These are phyloP conservation scores for Ormyrus rosae DNA, from an alignment of 2,888 invertebrate genomes.

Conservation along the genomic window DNA sequence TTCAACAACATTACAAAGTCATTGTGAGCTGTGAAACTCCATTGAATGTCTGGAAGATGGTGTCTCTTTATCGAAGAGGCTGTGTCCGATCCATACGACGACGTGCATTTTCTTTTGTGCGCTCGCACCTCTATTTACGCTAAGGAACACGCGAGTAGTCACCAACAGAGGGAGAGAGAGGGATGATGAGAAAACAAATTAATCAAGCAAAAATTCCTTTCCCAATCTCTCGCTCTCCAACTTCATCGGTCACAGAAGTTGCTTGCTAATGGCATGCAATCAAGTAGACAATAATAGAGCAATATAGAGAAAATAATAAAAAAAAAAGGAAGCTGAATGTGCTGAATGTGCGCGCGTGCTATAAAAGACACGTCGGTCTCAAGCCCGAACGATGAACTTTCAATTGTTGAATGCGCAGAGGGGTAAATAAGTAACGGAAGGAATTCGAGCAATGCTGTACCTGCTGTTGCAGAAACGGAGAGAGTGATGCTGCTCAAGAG, in stretches of 20 bases:
- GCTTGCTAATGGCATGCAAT: slow-evolving; percentile 12
- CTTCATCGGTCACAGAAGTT: slow-evolving; percentile 28
- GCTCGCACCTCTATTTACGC: not conserved
- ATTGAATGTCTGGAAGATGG: slow-evolving; percentile 36
- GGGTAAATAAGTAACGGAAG: not conserved
- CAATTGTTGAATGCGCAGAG: slow-evolving; percentile 7
- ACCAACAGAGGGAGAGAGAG: not conserved
- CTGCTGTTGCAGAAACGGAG: slow-evolving; percentile 32
- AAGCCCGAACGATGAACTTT: slow-evolving; percentile 28
- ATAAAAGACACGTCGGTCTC: slow-evolving; percentile 10
- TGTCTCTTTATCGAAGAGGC: slow-evolving; percentile 20
- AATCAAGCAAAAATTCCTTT: too few species aligned
- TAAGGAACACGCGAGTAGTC: slow-evolving; percentile 7
- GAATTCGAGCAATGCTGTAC: slow-evolving; percentile 11
- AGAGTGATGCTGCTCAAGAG: slow-evolving; percentile 14
- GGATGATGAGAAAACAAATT: too few species aligned
- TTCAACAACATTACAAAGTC: slow-evolving; percentile 92
- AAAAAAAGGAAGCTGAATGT: slow-evolving; percentile 51
- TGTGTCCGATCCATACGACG: slow-evolving; percentile 40
- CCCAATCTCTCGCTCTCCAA: not conserved
- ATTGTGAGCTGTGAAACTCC: slow-evolving; percentile 70
- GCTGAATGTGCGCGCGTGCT: slow-evolving; percentile 30
- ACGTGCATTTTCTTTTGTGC: slow-evolving; percentile 46
- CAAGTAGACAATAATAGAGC: slow-evolving; percentile 51
- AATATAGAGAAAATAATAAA: slow-evolving; percentile 20